Percentiles rank a stretch among this genome's conserved stretches.
Conservation (phyloP, 2,888 invertebrate genomes). For the Sicus ferrugineus region DNA sequence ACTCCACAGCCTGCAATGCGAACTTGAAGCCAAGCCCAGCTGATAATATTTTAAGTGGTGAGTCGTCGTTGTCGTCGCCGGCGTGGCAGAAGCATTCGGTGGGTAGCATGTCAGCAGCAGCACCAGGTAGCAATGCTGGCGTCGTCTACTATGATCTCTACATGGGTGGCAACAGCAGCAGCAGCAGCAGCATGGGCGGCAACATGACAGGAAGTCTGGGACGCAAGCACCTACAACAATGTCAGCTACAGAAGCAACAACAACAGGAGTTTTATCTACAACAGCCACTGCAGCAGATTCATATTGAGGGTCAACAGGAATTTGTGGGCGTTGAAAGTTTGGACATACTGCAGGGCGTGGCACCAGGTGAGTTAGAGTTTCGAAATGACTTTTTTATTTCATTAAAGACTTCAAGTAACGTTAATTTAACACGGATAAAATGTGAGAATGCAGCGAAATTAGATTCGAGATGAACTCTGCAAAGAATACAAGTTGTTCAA, state of each 20-base stretch:
- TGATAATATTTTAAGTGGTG: constrained; percentile 18
- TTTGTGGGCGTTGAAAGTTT: constrained; percentile 62
- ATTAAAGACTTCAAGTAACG: too few relatives aligned
- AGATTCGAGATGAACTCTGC: too few relatives aligned
- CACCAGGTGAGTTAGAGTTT: constrained; percentile 62
- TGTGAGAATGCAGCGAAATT: too few relatives aligned
- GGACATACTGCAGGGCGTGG: constrained; percentile 63
- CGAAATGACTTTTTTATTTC: too few relatives aligned
- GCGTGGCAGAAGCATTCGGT: constrained; percentile 20
- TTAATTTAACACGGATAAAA: too few relatives aligned
- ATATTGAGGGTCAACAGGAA: constrained; percentile 49
- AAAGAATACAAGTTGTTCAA: too few relatives aligned
- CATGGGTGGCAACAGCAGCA: constrained; percentile 42
- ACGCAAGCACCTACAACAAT: constrained; percentile 40
- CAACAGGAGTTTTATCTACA: too few relatives aligned
- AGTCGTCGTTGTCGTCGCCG: too few relatives aligned
- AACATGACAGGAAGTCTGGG: constrained; percentile 41
- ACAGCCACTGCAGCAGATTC: too few relatives aligned
- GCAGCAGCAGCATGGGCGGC: constrained; percentile 47
- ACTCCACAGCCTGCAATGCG: constrained; percentile 1
- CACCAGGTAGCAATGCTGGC: constrained; percentile 18
- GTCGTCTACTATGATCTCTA: constrained; percentile 54
- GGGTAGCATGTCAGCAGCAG: constrained; percentile 17
- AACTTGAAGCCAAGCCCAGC: constrained; percentile 5
- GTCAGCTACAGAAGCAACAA: constrained; percentile 44